Base-by-base conservation (phyloP, 2,888 invertebrate genomes). In the Scaptomyza parva region DNA sequence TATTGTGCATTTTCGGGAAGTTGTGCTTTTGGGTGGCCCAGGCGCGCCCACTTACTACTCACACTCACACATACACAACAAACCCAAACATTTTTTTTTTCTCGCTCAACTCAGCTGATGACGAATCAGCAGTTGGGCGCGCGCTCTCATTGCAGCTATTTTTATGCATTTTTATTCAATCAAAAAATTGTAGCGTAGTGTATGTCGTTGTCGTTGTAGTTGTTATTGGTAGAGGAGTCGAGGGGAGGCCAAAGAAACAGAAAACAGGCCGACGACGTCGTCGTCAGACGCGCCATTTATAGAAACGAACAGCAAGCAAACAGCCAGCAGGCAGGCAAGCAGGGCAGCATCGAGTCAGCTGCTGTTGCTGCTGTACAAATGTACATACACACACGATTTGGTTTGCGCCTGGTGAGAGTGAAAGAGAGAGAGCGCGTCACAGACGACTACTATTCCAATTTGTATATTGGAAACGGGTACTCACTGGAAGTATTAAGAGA, bases 111-210 rank as follows among this genome's bases (percentile, higher is more conserved):
- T 76, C 82, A 82, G 88, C 82, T 87, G 82, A 78, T 82, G 82
- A 87, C 83, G 82, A 85, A 85, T 86, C 70, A 60, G 61, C 69
- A 55, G 53, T 63, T 53, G 60, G 61, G 61, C 43, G 39, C 43
- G 33, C 51, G 45, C 44, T 57, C 61, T 50, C 71, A 54, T 67
- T 76, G 76, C 71, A 71, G 84, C 87, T 82, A 82, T 82, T 82
- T 82, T 85, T 87, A 87, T 82, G 82, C 86, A 82, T 85, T 82
- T 82, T 82, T 87, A 85, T 87, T 82, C 82, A 82, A 82, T 82
- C 82, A 86, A 66, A 75, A 70, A 62, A 60, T 65, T 83, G 65
- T 86, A 72, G 72, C 70, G 80, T 67, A 72, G 71, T 52, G 41
- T 59, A 33, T 28, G 28, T 28, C 8, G 1, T 3, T 26, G 7